A percentile compares a stretch with the other conserved stretches of the same genome.
Conservation (phyloP, 2,797 vertebrate species). For the Phrynocephalus guinanensis region DNA sequence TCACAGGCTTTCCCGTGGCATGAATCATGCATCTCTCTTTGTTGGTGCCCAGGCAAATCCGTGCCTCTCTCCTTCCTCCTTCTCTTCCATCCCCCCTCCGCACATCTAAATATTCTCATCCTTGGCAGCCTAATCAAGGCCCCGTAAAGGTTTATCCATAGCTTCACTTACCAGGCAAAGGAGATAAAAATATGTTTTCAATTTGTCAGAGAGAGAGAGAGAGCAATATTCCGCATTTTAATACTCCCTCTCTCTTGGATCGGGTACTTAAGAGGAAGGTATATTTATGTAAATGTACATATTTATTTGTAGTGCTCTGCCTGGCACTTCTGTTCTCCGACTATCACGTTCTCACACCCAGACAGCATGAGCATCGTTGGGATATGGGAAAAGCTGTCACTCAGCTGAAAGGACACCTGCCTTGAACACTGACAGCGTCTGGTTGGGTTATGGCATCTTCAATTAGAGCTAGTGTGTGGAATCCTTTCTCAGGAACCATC, state of each 20-base stretch:
- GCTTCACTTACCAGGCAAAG: not conserved
- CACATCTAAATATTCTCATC: not conserved
- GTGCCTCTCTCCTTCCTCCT: not conserved
- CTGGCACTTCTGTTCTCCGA: not conserved
- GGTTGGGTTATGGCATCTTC: not conserved
- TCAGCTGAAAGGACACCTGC: not conserved
- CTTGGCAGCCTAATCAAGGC: not conserved
- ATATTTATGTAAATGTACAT: not conserved
- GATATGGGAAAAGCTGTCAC: not conserved
- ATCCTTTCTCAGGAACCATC: no score
- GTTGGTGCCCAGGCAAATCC: not conserved
- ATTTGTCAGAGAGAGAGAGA: not conserved
- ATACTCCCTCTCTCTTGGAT: not conserved
- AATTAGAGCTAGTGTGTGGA: not conserved
- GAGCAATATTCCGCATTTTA: not conserved
- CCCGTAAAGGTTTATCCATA: not conserved
- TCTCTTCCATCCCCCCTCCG: fast-evolving
- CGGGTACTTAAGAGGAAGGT: not conserved
- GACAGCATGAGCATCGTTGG: not conserved
- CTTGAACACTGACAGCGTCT: not conserved
- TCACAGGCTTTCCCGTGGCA: not conserved
- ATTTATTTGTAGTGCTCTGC: not conserved
- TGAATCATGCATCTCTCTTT: not conserved
- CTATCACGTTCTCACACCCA: not conserved
- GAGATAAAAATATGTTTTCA: not conserved